phyloP scores from a whole-genome alignment of 2,888 invertebrate species.

The Perithous albicinctus region DNA sequence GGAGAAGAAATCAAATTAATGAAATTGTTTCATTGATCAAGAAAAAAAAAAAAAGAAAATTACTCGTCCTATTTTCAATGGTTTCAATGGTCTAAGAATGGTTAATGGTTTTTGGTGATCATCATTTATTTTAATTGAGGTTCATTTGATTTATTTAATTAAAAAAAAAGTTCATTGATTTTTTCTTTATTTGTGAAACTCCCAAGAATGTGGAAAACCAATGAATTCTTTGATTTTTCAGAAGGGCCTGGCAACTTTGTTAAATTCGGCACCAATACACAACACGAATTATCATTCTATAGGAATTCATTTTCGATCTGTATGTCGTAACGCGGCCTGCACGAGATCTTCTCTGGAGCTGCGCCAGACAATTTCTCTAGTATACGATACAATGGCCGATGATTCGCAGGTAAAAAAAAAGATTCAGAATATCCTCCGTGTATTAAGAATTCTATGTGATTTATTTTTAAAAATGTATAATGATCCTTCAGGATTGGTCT shows the following conservation, averaged over 20 bases:
- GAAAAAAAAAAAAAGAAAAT: background rate
- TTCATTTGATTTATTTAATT: too few relatives aligned
- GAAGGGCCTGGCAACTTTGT: conserved; percentile 93
- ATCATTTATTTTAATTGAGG: too few relatives aligned
- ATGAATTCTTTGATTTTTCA: conserved; percentile 75
- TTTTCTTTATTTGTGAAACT: too few relatives aligned
- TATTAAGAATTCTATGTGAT: background rate
- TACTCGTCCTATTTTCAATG: too few relatives aligned
- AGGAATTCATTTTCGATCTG: conserved; percentile 92
- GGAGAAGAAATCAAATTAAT: background rate
- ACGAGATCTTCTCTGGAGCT: conserved; percentile 90
- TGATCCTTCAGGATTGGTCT: conserved; percentile 91
- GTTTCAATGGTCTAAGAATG: too few relatives aligned
- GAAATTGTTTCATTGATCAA: background rate
- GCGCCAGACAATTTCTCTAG: conserved; percentile 93
- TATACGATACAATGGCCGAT: conserved; percentile 90
- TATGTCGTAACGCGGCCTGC: conserved; percentile 89
- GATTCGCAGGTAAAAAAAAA: conserved; percentile 76
- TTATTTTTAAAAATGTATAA: background rate
- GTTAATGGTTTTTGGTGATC: too few relatives aligned
- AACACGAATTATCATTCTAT: conserved; percentile 97
- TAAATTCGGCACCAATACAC: conserved; percentile 96
- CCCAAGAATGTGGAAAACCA: background rate
- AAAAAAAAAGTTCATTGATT: too few relatives aligned
- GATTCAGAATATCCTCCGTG: background rate